Evolutionary conservation across 2,888 invertebrate species (phyloP).

Genomic region (Epirrita christyi): DNA sequence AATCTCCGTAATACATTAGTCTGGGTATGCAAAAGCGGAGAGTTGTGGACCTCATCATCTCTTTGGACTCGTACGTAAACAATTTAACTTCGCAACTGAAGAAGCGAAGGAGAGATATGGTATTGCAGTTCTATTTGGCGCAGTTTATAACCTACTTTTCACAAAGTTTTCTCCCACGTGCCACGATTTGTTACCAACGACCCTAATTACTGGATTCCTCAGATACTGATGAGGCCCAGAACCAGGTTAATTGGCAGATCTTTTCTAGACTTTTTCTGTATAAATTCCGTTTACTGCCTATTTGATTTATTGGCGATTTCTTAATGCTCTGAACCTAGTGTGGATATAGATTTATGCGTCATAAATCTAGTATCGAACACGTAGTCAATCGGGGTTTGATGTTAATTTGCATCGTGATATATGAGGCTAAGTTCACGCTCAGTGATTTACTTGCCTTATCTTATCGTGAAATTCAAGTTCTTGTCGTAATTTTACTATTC

Average conservation of each 20-base stretch:
- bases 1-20: no score
- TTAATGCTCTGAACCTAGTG: constrained; percentile 15
- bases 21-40: no score
- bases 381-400: constrained; percentile 13
- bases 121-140: background rate
- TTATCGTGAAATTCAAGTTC: constrained; percentile 7
- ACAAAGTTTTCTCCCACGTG: constrained; percentile 25
- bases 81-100: no score
- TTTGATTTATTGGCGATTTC: constrained; percentile 41
- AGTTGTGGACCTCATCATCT: no score
- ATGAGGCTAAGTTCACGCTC: constrained; percentile 24
- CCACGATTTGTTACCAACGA: constrained; percentile 40
- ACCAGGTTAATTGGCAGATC: constrained; percentile 51
- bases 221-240: constrained; percentile 41
- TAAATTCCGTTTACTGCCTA: constrained; percentile 25
- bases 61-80: no score
- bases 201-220: constrained; percentile 49
- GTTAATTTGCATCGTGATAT: constrained; percentile 37
- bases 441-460: constrained; percentile 13
- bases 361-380: constrained; percentile 44
- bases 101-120: background rate
- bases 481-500: background rate
- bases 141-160: constrained; percentile 8
- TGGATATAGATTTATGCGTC: constrained; percentile 48
- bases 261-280: constrained; percentile 42